Conservation (phyloP, 2,888 invertebrate genomes). For the Sepiola atlantica region DNA sequence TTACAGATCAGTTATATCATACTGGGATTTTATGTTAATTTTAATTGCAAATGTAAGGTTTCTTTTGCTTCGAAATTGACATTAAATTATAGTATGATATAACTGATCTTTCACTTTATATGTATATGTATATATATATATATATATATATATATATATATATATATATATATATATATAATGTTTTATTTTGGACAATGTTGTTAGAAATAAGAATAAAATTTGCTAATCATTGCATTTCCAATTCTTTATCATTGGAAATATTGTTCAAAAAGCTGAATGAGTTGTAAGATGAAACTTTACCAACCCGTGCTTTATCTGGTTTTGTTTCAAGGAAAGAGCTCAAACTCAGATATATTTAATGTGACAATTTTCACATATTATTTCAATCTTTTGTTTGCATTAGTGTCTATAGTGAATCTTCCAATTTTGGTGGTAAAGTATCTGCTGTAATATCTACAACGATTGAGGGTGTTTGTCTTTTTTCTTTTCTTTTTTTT, state of each 20-base stretch:
- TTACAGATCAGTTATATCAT: too few species aligned
- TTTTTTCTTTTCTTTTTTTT: too few species aligned
- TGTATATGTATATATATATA: too few species aligned
- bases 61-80: too few species aligned
- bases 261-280: neutral
- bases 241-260: neutral
- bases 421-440: neutral
- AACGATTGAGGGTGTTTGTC: too few species aligned
- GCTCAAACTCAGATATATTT: neutral
- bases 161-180: too few species aligned
- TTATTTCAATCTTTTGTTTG: neutral
- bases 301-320: neutral
- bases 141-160: too few species aligned
- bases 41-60: too few species aligned
- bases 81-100: too few species aligned
- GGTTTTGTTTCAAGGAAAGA: neutral
- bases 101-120: neutral
- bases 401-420: neutral
- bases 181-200: neutral
- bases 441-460: neutral
- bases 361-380: neutral
- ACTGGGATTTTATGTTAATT: too few species aligned
- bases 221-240: neutral
- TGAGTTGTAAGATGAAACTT: neutral
- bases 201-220: neutral